Conservation (phyloP, 2,113 vertebrate genomes). For the Sardina pilchardus region DNA sequence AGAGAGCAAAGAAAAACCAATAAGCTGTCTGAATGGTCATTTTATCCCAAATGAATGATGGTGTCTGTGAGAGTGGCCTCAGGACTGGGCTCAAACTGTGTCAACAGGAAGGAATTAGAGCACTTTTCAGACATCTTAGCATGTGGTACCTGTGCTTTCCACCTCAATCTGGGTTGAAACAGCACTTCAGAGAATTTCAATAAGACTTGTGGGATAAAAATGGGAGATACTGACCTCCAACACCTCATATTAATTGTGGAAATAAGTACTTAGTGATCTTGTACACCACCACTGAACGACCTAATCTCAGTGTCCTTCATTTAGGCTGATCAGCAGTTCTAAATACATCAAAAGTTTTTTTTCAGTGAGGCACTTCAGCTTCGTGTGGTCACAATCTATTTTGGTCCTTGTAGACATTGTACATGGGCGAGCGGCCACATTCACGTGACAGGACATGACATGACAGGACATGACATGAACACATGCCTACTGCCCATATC, state of each 20-base stretch:
- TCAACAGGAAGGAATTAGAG: constrained; percentile 55
- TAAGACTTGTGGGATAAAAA: not conserved
- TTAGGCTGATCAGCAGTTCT: not conserved
- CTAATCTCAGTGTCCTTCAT: not conserved
- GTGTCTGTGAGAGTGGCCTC: not conserved
- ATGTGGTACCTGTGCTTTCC: not conserved
- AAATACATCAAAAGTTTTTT: not conserved
- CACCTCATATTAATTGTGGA: too few relatives aligned
- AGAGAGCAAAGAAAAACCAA: not conserved
- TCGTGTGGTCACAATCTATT: too few relatives aligned
- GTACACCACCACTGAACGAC: not conserved
- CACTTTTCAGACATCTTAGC: not conserved
- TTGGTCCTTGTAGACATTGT: not conserved
- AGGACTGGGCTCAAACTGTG: constrained; percentile 25
- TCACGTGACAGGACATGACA: not conserved
- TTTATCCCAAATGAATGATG: not conserved
- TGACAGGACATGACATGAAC: not conserved
- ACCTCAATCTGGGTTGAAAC: not conserved
- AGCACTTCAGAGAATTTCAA: not conserved
- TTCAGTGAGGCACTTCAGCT: not conserved
- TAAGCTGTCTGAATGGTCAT: not conserved
- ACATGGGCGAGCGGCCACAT: not conserved
- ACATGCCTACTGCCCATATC: not conserved
- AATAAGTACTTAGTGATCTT: too few relatives aligned
- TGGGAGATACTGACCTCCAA: not conserved